A percentile compares a stretch with the other conserved stretches of the same genome.
Conservation (phyloP, 2,797 vertebrate genomes). For the Thaleichthys pacificus region DNA sequence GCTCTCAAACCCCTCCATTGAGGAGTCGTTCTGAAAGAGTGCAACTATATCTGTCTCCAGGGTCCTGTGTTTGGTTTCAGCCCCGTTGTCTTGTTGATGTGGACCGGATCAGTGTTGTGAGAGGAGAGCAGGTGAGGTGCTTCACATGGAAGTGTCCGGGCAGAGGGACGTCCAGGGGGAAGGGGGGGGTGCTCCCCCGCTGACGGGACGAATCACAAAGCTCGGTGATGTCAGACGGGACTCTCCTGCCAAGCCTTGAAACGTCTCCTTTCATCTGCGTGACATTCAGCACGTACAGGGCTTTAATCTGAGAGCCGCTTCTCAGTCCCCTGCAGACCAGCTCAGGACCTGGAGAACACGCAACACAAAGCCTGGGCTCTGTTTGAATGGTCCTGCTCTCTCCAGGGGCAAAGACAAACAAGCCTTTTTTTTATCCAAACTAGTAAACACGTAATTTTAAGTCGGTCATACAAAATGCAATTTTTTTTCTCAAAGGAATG, state of each 20-base stretch:
- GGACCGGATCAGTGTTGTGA: constrained; percentile 50
- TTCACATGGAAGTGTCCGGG: constrained; percentile 18
- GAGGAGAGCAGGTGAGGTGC: constrained; percentile 50
- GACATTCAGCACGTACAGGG: constrained; percentile 37
- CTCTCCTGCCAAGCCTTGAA: constrained; percentile 40
- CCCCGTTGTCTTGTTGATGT: constrained; percentile 40
- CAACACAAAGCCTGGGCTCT: constrained; percentile 33
- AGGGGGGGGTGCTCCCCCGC: too few species aligned
- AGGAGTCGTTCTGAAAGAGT: constrained; percentile 39
- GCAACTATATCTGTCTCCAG: constrained; percentile 60
- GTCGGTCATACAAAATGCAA: too few species aligned
- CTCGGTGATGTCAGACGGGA: constrained; percentile 49
- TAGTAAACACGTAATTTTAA: too few species aligned
- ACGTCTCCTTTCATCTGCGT: constrained; percentile 38
- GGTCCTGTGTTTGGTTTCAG: constrained; percentile 40
- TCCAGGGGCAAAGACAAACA: neutral
- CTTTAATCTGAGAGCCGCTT: constrained; percentile 41
- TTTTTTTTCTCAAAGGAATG: too few species aligned
- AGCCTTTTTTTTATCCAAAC: too few species aligned
- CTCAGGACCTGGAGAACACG: constrained; percentile 33
- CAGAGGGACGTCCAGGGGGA: too few species aligned
- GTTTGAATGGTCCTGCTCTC: constrained; percentile 6
- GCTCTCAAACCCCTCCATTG: constrained; percentile 33
- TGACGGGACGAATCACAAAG: constrained; percentile 34
- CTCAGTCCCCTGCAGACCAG: constrained; percentile 26